Conservation (phyloP, 37 sponge, comb jelly and placozoan genomes). For the Cladorhizidae sp. region DNA sequence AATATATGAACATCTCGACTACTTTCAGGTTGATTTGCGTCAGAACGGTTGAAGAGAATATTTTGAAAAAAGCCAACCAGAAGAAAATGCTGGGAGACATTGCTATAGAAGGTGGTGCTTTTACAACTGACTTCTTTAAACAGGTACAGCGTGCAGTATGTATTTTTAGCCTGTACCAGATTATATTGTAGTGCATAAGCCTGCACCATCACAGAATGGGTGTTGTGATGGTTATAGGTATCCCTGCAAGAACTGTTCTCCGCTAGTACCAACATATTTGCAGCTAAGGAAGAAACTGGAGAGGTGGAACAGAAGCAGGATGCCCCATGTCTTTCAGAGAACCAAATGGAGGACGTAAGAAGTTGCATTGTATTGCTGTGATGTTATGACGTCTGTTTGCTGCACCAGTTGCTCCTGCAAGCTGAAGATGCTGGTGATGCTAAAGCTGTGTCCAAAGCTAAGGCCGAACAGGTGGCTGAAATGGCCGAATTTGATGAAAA, state of each 20-base stretch:
- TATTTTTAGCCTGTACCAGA: too few species aligned
- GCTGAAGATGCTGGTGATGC: slow-evolving; percentile 92
- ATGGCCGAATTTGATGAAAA: slow-evolving; percentile 92
- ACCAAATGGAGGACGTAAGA: slow-evolving; percentile 71
- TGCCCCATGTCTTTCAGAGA: slow-evolving; percentile 45
- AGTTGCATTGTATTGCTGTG: background rate
- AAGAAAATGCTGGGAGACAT: slow-evolving; percentile 93
- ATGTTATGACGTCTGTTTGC: background rate
- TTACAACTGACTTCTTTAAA: slow-evolving; percentile 97
- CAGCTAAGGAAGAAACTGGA: too few species aligned
- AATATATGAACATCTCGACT: background rate
- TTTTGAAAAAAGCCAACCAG: slow-evolving; percentile 98
- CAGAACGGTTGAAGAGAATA: slow-evolving; percentile 96
- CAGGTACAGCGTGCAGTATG: slow-evolving; percentile 41
- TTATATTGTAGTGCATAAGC: too few species aligned
- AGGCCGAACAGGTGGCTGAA: slow-evolving; percentile 88
- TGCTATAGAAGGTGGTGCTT: slow-evolving; percentile 96
- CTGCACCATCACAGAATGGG: too few species aligned
- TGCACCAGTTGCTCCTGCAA: slow-evolving; percentile 68
- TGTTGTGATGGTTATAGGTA: background rate
- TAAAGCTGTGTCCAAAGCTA: slow-evolving; percentile 77
- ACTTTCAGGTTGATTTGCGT: slow-evolving; percentile 80
- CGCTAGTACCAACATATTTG: background rate
- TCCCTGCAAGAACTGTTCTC: slow-evolving; percentile 35
- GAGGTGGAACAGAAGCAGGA: background rate